A percentile compares a stretch with the other conserved stretches of the same genome.
These are phyloP conservation scores for Alosa sapidissima DNA, from an alignment of 2,797 vertebrate genomes.

Conservation along the genomic window DNA sequence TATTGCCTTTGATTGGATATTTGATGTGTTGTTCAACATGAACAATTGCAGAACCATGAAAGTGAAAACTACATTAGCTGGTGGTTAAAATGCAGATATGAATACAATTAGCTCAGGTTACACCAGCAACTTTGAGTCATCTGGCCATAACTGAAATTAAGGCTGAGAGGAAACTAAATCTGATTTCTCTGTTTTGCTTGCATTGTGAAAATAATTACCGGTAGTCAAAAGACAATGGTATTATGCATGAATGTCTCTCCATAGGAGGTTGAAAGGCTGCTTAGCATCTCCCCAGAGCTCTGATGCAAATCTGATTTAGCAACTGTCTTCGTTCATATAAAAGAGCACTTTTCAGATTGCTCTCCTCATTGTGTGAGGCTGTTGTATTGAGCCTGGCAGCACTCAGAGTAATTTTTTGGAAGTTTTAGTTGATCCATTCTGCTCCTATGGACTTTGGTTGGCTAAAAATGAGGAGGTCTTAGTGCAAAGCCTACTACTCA, in stretches of 20 bases:
- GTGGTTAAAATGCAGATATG: slow-evolving; percentile 26
- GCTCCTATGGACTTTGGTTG: not conserved
- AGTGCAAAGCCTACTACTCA: not conserved
- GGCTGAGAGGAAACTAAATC: not conserved
- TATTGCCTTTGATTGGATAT: slow-evolving; percentile 42
- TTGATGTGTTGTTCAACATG: slow-evolving; percentile 44
- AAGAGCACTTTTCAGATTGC: not conserved
- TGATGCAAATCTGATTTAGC: not conserved
- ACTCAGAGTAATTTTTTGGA: not conserved
- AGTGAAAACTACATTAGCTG: slow-evolving; percentile 26
- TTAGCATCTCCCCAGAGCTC: not conserved
- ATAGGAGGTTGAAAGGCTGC: slow-evolving; percentile 1
- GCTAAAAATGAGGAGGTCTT: not conserved
- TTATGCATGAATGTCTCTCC: not conserved
- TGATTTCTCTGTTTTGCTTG: slow-evolving; percentile 9
- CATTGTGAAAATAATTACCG: slow-evolving; percentile 14
- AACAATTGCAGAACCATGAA: slow-evolving; percentile 45
- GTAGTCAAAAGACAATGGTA: not conserved
- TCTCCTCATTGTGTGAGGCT: not conserved
- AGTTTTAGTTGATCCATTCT: not conserved
- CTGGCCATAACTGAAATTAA: not conserved
- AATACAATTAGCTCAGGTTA: not conserved
- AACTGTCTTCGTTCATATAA: not conserved
- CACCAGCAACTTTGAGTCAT: not conserved
- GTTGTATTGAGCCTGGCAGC: not conserved